phyloP scores from a whole-genome alignment of 2,113 vertebrate species.

The Nibea coibor region DNA sequence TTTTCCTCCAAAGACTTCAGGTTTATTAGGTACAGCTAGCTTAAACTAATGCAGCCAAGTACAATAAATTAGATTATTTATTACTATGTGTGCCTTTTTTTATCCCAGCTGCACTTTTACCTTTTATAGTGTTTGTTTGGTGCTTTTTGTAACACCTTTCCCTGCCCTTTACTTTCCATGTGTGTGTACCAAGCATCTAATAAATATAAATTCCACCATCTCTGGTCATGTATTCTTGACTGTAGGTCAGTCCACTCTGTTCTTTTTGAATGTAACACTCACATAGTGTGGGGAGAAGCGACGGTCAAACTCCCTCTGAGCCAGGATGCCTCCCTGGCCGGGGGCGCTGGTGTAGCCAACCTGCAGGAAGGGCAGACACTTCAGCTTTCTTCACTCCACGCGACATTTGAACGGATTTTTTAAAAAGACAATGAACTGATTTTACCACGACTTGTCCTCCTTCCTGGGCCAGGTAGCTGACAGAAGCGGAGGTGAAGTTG shows the following conservation, averaged over 20 bases:
- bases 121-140: too few relatives aligned
- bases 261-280: constrained; percentile 68
- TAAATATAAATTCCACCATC: not conserved
- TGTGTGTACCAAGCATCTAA: not conserved
- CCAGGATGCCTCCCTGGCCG: constrained; percentile 95
- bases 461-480: constrained; percentile 95
- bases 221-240: not conserved
- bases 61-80: not conserved
- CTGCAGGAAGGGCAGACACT: constrained; percentile 69
- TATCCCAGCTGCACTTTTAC: not conserved
- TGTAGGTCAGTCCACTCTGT: not conserved
- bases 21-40: not conserved
- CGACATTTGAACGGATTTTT: not conserved
- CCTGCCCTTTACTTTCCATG: not conserved
- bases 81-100: not conserved
- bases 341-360: constrained; percentile 95
- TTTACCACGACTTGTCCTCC: constrained; percentile 93
- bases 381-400: not conserved
- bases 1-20: too few relatives aligned
- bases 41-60: not conserved
- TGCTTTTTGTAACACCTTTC: too few relatives aligned
- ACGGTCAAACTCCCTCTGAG: constrained; percentile 94
- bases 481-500: constrained; percentile 95
- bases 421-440: not conserved
- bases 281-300: constrained; percentile 98